Evolutionary conservation across 1,140 invertebrate species (phyloP), one percentile per base, ranked within the genome.

Genomic region (Bactericera cockerelli): DNA sequence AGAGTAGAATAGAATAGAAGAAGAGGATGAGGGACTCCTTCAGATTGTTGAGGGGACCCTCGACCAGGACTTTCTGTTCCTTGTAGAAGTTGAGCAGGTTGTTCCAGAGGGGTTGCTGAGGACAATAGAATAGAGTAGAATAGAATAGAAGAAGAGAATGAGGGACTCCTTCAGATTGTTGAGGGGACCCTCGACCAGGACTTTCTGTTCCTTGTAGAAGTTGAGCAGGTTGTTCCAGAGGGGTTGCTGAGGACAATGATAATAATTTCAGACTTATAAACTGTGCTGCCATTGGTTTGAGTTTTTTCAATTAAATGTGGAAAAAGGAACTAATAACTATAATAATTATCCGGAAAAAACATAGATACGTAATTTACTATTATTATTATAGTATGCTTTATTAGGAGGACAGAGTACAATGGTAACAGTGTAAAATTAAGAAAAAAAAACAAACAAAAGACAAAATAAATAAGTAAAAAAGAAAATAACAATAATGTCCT

Each of bases 191-290:
- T 99, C 97, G 0, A 98, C 95, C 2, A 99, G 75, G 26, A 97
- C 92, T 68, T 93, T 91, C 63, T 96, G 89, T 68, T 99, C 95
- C 69, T 99, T 99, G 75, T 96, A 99, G 68, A 96, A 97, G 33
- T 88, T 92, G 21, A 99, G 75, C 60, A 99, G 74, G 69, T 99
- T 93, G 71, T 99, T 98, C 96, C 97, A 99, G 0, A 99, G 74
- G 1, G 92, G 89, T 75, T 99, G 95, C 72, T 81, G 63, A 19
- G n/a, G 70, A 68, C 62, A 62, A 58, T 39, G n/a, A n/a, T n/a
- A n/a, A 38, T 21, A 19, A 19, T 21, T 2, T 53, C 24, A 24
- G 4, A 10, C 13, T 38, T 38, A 13, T n/a, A n/a, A 38, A 38
- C 13, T 38, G 13, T 38, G 36, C 36, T 38, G 36, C 36, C 13